Conservation (phyloP, 2,113 vertebrate species). For the Gymnobelideus leadbeateri region DNA sequence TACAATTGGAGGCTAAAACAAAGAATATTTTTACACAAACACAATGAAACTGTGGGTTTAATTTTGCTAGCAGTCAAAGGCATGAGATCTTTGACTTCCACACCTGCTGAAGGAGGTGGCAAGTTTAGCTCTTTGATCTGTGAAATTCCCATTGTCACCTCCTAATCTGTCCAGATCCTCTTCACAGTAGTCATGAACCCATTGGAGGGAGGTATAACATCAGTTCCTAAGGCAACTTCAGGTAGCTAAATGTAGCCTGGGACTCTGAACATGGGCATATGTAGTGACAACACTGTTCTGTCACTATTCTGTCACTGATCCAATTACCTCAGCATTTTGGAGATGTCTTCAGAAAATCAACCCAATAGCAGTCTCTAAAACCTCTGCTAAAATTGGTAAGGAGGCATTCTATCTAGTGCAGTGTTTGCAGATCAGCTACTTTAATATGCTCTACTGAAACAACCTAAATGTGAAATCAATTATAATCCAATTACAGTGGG, state of each 20-base stretch:
- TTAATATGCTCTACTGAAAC: slow-evolving; percentile 9
- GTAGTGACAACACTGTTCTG: neutral
- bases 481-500: neutral
- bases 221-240: neutral
- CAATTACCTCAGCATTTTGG: neutral
- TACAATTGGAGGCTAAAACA: neutral
- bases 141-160: neutral
- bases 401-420: neutral
- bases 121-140: neutral
- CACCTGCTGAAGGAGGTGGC: neutral
- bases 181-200: neutral
- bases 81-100: neutral
- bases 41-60: neutral
- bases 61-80: slow-evolving; percentile 8
- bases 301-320: neutral
- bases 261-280: neutral
- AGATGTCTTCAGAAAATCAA: neutral
- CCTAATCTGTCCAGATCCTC: neutral
- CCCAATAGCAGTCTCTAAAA: neutral
- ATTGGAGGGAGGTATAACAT: neutral
- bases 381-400: neutral
- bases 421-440: neutral
- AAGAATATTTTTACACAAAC: slow-evolving; percentile 13
- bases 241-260: neutral
- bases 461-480: slow-evolving; percentile 12